Conservation (phyloP, 1,140 invertebrate species). For the Nasonia longicornis region DNA sequence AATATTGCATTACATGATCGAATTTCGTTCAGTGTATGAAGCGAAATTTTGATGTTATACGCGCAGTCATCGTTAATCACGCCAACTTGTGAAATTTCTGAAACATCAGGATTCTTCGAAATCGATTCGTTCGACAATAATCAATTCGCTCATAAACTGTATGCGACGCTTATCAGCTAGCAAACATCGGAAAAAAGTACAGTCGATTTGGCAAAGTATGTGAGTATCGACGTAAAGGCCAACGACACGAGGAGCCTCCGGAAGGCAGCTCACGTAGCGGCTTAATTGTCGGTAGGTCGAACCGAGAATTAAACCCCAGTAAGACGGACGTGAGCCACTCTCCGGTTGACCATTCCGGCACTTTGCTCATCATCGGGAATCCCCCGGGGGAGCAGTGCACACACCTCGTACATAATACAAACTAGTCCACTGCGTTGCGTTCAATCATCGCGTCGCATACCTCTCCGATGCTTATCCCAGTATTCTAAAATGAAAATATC, state of each 20-base stretch:
- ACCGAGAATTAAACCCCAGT: conserved; percentile 29
- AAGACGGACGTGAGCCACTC: conserved; percentile 29
- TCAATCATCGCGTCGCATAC: neutral
- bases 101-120: too few species aligned
- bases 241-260: neutral
- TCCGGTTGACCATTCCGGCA: conserved; percentile 1
- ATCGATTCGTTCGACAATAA: too few species aligned
- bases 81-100: neutral
- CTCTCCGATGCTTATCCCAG: too few species aligned
- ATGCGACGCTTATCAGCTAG: neutral
- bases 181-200: neutral
- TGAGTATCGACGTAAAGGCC: conserved; percentile 1
- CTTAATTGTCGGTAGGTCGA: conserved; percentile 33
- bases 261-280: conserved; percentile 33
- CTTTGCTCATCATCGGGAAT: neutral
- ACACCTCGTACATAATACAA: too few species aligned
- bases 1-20: neutral
- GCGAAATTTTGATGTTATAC: too few species aligned
- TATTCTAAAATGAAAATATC: too few species aligned
- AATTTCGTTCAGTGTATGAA: neutral
- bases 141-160: too few species aligned
- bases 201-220: neutral
- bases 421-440: neutral
- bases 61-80: neutral
- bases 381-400: neutral